These are phyloP conservation scores for Cydia strobilella DNA, from an alignment of 1,140 invertebrate genomes.

Conservation along the genomic window DNA sequence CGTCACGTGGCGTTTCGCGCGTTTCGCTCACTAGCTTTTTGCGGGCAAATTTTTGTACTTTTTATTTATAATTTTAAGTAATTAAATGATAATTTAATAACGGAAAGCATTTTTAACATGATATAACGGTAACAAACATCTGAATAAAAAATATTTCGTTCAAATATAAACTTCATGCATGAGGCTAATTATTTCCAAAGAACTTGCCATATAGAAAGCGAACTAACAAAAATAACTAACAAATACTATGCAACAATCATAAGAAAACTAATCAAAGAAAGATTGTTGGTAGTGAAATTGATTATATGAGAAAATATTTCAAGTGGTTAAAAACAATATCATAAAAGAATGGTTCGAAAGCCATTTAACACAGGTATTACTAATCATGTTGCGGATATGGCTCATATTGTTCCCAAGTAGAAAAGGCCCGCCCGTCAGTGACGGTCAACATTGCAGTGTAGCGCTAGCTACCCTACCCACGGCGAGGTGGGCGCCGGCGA, in stretches of 20 bases:
- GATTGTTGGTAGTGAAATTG: slow-evolving; percentile 25
- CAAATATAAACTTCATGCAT: no score
- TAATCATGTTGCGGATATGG: background rate
- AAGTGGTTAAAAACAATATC: slow-evolving; percentile 19
- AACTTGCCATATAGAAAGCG: slow-evolving; percentile 8
- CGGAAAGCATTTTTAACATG: no score
- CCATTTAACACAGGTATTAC: background rate
- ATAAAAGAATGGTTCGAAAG: background rate
- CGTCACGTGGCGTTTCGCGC: no score
- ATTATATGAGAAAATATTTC: slow-evolving; percentile 21
- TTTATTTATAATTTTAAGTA: no score
- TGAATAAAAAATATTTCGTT: no score
- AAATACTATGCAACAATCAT: slow-evolving; percentile 19
- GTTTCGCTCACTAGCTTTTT: no score
- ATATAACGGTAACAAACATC: no score
- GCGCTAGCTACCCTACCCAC: background rate
- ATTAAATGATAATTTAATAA: no score
- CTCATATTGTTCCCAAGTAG: background rate
- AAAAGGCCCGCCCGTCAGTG: background rate
- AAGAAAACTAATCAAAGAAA: slow-evolving; percentile 21
- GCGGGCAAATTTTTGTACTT: no score
- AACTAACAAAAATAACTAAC: slow-evolving; percentile 14
- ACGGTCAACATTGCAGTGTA: background rate
- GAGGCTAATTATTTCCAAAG: background rate
- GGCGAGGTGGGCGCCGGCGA: background rate